A percentile compares a stretch with the other conserved stretches of the same genome.
phyloP scores from a whole-genome alignment of 2,113 vertebrate genomes.

The Herpailurus yagouaroundi region DNA sequence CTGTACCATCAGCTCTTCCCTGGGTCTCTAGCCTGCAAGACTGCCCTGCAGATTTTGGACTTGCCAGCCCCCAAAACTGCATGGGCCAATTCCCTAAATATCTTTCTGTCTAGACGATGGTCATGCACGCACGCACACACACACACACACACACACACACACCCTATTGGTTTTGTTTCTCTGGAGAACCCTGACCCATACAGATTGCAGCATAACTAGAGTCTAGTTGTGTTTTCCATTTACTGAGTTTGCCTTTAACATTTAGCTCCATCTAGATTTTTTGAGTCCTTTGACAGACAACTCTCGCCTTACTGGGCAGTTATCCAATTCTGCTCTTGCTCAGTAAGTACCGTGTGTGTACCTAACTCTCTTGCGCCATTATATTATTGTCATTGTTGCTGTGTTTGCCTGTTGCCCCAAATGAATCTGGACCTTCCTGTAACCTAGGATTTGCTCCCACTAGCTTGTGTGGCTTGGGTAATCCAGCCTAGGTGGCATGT shows the following conservation, averaged over 20 bases:
- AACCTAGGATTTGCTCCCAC: not conserved
- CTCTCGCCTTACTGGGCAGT: not conserved
- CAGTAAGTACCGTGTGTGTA: too few species aligned
- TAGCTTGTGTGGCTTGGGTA: not conserved
- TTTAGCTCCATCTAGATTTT: not conserved
- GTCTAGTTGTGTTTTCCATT: not conserved
- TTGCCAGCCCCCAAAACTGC: not conserved
- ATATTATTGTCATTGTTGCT: not conserved
- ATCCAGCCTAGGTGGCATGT: not conserved
- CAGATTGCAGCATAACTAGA: not conserved
- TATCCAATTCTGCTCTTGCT: not conserved
- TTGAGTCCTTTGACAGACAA: not conserved
- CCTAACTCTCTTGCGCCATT: not conserved
- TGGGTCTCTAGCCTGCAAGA: not conserved
- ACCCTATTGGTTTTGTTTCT: not conserved
- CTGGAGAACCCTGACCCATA: not conserved
- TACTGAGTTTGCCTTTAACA: not conserved
- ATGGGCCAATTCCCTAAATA: not conserved
- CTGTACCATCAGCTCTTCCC: not conserved
- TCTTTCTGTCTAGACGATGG: not conserved
- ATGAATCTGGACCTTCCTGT: not conserved
- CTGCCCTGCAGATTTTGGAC: not conserved
- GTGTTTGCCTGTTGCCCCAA: not conserved
- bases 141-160: not conserved
- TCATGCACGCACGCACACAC: not conserved